Conservation (phyloP, 2,888 invertebrate genomes). For the Pristionchus maxplancki region DNA sequence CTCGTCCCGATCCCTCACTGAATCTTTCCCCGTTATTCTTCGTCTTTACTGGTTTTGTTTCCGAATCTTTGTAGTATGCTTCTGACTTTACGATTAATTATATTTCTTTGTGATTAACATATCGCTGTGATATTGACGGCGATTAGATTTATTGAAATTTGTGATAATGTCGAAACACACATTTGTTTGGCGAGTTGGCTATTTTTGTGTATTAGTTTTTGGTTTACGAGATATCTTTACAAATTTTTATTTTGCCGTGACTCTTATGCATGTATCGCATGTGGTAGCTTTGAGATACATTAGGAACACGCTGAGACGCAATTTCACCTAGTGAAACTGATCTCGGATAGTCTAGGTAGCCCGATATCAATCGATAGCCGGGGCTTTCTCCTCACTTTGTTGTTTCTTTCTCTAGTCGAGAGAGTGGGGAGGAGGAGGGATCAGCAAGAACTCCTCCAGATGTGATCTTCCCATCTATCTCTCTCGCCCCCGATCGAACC, state of each 20-base stretch:
- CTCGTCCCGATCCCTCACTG: neutral
- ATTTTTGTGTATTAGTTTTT: too few relatives aligned
- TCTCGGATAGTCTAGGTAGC: neutral
- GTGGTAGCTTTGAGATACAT: neutral
- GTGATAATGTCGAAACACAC: too few relatives aligned
- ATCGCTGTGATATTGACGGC: too few relatives aligned
- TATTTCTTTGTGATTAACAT: too few relatives aligned
- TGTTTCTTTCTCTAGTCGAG: conserved; percentile 22
- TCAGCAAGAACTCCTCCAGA: neutral
- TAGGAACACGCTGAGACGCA: neutral
- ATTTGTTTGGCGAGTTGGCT: too few relatives aligned
- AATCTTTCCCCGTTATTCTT: neutral
- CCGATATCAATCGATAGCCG: neutral
- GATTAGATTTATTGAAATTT: too few relatives aligned
- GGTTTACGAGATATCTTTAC: too few relatives aligned
- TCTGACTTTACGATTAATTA: too few relatives aligned
- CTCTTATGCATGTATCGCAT: too few relatives aligned
- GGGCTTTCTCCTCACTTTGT: conserved; percentile 11
- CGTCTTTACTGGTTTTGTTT: neutral
- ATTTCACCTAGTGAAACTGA: neutral
- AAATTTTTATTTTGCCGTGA: too few relatives aligned
- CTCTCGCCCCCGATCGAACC: neutral
- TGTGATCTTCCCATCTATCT: neutral
- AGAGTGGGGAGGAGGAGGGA: neutral
- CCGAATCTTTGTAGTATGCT: neutral